phyloP scores from a whole-genome alignment of 2,888 invertebrate genomes.

The Mayetiola destructor region DNA sequence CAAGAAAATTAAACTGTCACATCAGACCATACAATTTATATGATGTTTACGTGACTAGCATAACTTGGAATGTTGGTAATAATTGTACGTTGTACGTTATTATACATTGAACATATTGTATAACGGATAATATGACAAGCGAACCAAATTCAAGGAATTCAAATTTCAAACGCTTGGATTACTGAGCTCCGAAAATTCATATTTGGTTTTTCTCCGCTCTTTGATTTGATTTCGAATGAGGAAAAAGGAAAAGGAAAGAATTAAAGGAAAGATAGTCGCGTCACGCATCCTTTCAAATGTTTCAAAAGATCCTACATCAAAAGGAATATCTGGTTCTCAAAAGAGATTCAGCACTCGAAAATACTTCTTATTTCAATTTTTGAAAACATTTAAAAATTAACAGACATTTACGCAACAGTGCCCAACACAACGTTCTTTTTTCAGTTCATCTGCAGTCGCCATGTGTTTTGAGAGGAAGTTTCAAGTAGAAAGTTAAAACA shows the following conservation, averaged over 20 bases:
- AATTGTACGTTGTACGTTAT: too few species aligned
- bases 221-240: too few species aligned
- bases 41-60: constrained; percentile 7
- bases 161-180: constrained; percentile 2
- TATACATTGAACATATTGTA: background rate
- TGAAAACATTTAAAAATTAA: too few species aligned
- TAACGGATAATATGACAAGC: background rate
- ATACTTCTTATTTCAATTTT: too few species aligned
- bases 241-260: too few species aligned
- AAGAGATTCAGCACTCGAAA: too few species aligned
- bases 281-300: background rate
- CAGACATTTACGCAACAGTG: background rate
- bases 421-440: background rate
- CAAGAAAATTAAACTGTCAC: constrained; percentile 8
- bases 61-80: background rate
- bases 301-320: background rate
- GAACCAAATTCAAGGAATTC: constrained; percentile 3
- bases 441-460: background rate
- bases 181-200: background rate
- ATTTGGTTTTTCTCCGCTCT: background rate
- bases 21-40: background rate
- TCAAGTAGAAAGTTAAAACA: constrained; percentile 10
- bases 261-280: too few species aligned
- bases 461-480: constrained; percentile 4
- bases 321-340: background rate